phyloP scores from a whole-genome alignment of 2,888 invertebrate genomes.

The Archaeoteleia sp. region DNA sequence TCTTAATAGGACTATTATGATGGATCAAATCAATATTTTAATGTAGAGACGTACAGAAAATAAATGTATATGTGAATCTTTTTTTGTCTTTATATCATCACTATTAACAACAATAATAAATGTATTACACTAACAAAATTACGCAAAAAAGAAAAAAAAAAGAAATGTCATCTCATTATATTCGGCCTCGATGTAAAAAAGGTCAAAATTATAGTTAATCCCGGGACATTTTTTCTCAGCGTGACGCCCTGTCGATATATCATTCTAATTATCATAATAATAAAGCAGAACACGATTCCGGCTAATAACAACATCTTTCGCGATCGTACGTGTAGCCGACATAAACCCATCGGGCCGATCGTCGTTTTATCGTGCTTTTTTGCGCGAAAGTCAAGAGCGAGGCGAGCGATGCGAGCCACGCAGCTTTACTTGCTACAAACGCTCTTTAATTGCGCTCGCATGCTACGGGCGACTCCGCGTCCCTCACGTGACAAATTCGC shows the following conservation, averaged over 20 bases:
- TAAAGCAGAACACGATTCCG: constrained; percentile 7
- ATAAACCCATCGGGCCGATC: too few relatives aligned
- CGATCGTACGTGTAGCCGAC: neutral
- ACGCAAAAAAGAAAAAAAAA: constrained; percentile 1
- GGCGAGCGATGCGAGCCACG: too few relatives aligned
- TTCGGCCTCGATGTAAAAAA: too few relatives aligned
- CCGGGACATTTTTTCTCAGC: constrained; percentile 1
- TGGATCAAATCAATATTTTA: too few relatives aligned
- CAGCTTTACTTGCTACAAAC: too few relatives aligned
- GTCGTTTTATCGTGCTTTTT: neutral
- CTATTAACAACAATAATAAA: too few relatives aligned
- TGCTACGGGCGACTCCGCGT: constrained; percentile 5
- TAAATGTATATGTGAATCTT: too few relatives aligned
- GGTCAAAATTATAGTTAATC: neutral
- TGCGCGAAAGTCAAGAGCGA: neutral
- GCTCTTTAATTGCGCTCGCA: constrained; percentile 33
- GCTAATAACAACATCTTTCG: constrained; percentile 11
- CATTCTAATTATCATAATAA: constrained; percentile 9
- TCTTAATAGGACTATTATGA: too few relatives aligned
- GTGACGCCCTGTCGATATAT: constrained; percentile 7
- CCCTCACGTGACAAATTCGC: constrained; percentile 26
- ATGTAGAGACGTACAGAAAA: too few relatives aligned
- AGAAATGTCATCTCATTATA: too few relatives aligned
- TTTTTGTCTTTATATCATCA: too few relatives aligned
- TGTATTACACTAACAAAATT: too few relatives aligned